These are phyloP conservation scores for Rhineura floridana DNA, from an alignment of 2,113 vertebrate species.

Conservation along the genomic window DNA sequence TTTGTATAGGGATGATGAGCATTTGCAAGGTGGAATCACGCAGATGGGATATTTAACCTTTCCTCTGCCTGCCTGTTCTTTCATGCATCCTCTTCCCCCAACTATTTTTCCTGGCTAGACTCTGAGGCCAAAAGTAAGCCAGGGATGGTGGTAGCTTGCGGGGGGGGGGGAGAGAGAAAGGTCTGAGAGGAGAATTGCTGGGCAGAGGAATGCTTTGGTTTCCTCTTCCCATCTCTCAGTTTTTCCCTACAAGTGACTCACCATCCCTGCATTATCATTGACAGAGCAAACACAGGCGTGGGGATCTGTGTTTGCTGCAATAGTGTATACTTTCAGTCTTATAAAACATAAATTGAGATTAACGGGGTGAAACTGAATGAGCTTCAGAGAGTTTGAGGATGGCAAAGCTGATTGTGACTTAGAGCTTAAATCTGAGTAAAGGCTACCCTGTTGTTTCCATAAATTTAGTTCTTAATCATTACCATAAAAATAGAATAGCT, in stretches of 20 bases:
- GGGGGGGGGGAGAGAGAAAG: neutral
- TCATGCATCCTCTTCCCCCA: too few species aligned
- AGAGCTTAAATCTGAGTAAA: neutral
- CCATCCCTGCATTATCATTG: neutral
- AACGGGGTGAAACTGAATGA: neutral
- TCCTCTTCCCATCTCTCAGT: neutral
- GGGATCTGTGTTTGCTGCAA: neutral
- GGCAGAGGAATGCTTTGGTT: neutral
- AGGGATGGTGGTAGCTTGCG: neutral
- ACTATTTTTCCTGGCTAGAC: neutral
- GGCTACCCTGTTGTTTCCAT: neutral
- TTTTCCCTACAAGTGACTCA: neutral
- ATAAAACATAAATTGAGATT: neutral
- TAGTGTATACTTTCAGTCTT: neutral
- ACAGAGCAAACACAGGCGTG: neutral
- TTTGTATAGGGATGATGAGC: neutral
- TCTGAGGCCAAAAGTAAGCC: neutral
- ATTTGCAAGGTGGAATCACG: neutral
- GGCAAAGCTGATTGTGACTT: neutral
- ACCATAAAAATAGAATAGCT: slow-evolving; percentile 10
- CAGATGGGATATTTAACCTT: neutral
- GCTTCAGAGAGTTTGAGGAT: slow-evolving; percentile 1
- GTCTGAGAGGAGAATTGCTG: neutral
- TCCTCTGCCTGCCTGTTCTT: neutral
- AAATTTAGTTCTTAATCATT: slow-evolving; percentile 3